These are phyloP conservation scores for Melanogrammus aeglefinus DNA, from an alignment of 2,797 vertebrate species.

Conservation along the genomic window DNA sequence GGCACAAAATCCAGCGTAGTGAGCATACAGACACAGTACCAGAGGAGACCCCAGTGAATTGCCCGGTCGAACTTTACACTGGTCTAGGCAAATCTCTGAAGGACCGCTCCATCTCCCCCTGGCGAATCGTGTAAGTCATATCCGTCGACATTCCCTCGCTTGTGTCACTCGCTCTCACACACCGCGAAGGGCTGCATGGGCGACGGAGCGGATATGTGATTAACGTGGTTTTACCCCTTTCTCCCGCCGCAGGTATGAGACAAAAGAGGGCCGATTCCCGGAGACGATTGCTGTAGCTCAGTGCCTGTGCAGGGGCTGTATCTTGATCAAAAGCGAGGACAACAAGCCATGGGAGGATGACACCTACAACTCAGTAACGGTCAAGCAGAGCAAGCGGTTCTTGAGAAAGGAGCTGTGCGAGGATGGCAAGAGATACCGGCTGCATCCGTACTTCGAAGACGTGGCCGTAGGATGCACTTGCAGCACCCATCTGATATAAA, in stretches of 20 bases:
- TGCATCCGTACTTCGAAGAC: background rate
- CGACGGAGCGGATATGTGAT: background rate
- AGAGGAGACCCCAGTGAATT: background rate
- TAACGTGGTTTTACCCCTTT: background rate
- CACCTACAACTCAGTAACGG: constrained; percentile 62
- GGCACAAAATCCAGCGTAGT: background rate
- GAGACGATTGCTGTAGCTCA: constrained; percentile 70
- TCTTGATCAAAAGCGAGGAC: constrained; percentile 52
- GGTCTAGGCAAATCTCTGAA: background rate
- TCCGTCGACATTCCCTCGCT: background rate
- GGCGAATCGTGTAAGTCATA: constrained; percentile 77
- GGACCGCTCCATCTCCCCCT: constrained; percentile 82
- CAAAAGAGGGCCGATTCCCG: constrained; percentile 67
- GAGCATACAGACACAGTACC: accelerated
- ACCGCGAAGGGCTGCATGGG: background rate
- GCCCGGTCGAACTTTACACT: constrained; percentile 37
- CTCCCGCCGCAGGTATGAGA: constrained; percentile 57
- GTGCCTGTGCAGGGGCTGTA: constrained; percentile 83
- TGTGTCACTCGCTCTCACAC: background rate
- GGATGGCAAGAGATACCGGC: constrained; percentile 31
- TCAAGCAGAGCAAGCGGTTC: constrained; percentile 72
- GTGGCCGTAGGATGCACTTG: constrained; percentile 85
- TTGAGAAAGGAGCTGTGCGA: constrained; percentile 69
- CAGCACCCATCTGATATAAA: constrained; percentile 45
- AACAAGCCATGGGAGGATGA: constrained; percentile 36